Base-by-base conservation (phyloP, 1,140 invertebrate species). In the Drosophila eugracilis region DNA sequence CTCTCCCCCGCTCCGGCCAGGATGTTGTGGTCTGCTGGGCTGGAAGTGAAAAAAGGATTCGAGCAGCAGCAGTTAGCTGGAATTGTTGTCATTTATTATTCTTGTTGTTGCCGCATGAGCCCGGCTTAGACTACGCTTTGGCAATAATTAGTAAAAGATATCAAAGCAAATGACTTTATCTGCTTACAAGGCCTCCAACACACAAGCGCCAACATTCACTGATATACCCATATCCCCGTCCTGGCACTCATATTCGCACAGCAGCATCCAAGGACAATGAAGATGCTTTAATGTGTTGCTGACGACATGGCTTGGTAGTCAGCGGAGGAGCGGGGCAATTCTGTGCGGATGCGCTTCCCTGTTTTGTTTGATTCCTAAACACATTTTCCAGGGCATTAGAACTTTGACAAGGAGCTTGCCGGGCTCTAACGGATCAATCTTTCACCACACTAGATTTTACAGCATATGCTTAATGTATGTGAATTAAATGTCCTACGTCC, bases 111-210 rank as follows among this genome's bases (percentile, higher is more conserved):
- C 22, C 26, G 66, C 39, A 45, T 34, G 78, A 69, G 60, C 65
- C 80, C 66, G 74, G 81, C 83, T 86, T 86, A 86, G 78, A 58
- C 57, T 71, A 39, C 42, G 69, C 77, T 88, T 81, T 88, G 77
- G 83, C 55, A 88, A 86, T 86, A 86, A 86, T 86, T 86, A 86
- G 83, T 77, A 71, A 75, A 75, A 88, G 81, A 86, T 86, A 86
- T 86, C 83, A 86, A 88, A 88, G 81, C 83, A 86, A 86, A 88
- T 86, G 81, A 86, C 81, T 86, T 86, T 86, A 86, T 86, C 81
- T 86, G 69, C 81, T 86, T 78, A 80, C 80, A 86, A 74, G 62
- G 54, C 42, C 47, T 44, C 45, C 39, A 21, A 55, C 34, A 74
- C 49, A 49, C 44, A 30, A 21, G 24, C 17, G 39, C 28, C 57